Conservation (phyloP, 2,888 invertebrate genomes). For the Eilema sororculum region DNA sequence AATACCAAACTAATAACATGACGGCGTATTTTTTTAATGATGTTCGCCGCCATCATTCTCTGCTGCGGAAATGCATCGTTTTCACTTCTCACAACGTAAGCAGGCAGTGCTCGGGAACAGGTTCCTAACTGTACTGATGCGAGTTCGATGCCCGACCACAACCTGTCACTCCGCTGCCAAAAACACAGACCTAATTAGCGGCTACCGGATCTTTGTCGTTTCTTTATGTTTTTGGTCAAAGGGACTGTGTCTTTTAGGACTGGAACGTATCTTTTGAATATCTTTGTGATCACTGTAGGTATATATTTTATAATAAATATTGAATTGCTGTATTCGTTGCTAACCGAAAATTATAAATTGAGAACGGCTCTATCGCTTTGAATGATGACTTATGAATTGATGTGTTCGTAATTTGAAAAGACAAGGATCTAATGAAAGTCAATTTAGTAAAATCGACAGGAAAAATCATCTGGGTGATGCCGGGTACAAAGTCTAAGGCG, state of each 20-base stretch:
- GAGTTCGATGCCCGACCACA: slow-evolving; percentile 67
- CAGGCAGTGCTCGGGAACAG: slow-evolving; percentile 48
- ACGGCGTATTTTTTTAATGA: neutral
- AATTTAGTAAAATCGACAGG: too few species aligned
- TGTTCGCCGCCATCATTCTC: neutral
- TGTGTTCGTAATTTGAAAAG: neutral
- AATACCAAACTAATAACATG: neutral
- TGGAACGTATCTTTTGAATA: neutral
- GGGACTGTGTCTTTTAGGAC: neutral
- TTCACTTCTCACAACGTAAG: slow-evolving; percentile 23
- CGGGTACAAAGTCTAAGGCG: too few species aligned
- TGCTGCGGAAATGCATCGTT: slow-evolving; percentile 43
- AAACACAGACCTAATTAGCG: slow-evolving; percentile 45
- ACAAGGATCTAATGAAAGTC: neutral
- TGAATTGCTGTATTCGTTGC: neutral
- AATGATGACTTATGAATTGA: neutral
- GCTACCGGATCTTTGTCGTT: slow-evolving; percentile 19
- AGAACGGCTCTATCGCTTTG: neutral
- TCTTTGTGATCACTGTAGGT: neutral
- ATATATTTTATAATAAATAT: too few species aligned
- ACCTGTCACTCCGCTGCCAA: slow-evolving; percentile 48
- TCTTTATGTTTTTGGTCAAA: neutral
- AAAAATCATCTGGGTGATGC: too few species aligned
- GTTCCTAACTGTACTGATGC: slow-evolving; percentile 63
- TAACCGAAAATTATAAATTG: neutral